Evolutionary conservation across 2,888 invertebrate genomes (phyloP).

Genomic region (Drosophila phalerata): DNA sequence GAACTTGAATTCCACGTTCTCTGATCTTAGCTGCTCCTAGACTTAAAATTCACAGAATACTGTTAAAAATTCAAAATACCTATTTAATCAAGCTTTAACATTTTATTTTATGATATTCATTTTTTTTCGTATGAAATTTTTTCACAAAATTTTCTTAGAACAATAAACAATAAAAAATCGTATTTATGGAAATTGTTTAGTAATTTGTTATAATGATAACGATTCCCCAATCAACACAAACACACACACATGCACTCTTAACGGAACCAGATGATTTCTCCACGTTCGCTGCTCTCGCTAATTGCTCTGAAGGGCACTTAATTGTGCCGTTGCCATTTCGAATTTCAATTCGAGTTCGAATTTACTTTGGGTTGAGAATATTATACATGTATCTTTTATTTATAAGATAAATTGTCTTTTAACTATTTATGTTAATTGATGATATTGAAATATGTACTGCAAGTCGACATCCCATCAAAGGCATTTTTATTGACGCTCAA

Average conservation of each 20-base stretch:
- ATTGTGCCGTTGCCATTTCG: slow-evolving; percentile 3
- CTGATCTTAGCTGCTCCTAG: not conserved
- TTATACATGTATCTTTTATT: slow-evolving; percentile 48
- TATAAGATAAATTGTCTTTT: slow-evolving; percentile 51
- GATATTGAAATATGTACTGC: slow-evolving; percentile 27
- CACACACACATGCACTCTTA: not conserved
- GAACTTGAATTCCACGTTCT: not conserved
- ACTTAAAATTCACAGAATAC: not conserved
- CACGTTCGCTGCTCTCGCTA: slow-evolving; percentile 16
- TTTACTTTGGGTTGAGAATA: slow-evolving; percentile 12
- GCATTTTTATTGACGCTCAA: slow-evolving; percentile 46
- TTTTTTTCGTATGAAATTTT: not conserved
- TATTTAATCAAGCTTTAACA: not conserved
- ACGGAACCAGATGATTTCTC: not conserved
- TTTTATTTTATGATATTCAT: no score
- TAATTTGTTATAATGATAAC: slow-evolving; percentile 6
- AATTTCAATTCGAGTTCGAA: slow-evolving; percentile 7
- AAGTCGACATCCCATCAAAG: slow-evolving; percentile 7
- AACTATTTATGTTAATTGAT: slow-evolving; percentile 63
- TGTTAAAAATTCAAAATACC: not conserved
- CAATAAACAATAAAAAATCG: not conserved
- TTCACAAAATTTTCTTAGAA: not conserved
- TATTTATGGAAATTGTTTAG: slow-evolving; percentile 2
- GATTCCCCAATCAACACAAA: slow-evolving; percentile 5
- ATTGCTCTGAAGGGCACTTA: slow-evolving; percentile 43